phyloP scores from a whole-genome alignment of 2,797 vertebrate species.

The Buphagus erythrorhynchus region DNA sequence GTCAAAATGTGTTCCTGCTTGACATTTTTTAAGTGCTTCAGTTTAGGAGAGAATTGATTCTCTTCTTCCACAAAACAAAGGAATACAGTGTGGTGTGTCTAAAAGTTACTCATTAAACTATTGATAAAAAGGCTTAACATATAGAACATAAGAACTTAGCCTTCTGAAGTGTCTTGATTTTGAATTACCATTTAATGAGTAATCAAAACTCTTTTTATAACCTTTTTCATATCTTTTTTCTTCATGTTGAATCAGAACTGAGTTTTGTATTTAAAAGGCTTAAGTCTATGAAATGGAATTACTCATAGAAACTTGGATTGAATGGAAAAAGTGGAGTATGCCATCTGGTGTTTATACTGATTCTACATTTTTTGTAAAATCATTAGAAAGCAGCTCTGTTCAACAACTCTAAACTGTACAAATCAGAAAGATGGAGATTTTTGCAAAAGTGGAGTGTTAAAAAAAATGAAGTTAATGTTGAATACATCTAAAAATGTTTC shows the following conservation, averaged over 20 bases:
- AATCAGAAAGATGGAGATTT: not conserved
- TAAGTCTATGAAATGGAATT: not conserved
- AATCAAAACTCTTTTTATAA: not conserved
- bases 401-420: not conserved
- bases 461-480: not conserved
- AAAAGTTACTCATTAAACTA: not conserved
- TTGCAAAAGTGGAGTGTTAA: not conserved
- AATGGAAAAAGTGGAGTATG: not conserved
- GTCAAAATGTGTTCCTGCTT: not conserved
- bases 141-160: not conserved
- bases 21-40: not conserved
- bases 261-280: not conserved
- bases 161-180: not conserved
- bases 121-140: not conserved
- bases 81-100: not conserved
- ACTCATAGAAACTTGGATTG: not conserved
- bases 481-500: not conserved
- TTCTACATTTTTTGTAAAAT: not conserved
- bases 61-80: not conserved
- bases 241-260: not conserved
- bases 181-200: not conserved
- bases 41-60: not conserved
- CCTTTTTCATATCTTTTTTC: not conserved
- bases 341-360: not conserved
- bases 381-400: not conserved